Percentiles rank a stretch among this genome's conserved stretches.
These are phyloP conservation scores for Aspidiotus rigidus DNA, from an alignment of 2,888 invertebrate species.

Conservation along the genomic window DNA sequence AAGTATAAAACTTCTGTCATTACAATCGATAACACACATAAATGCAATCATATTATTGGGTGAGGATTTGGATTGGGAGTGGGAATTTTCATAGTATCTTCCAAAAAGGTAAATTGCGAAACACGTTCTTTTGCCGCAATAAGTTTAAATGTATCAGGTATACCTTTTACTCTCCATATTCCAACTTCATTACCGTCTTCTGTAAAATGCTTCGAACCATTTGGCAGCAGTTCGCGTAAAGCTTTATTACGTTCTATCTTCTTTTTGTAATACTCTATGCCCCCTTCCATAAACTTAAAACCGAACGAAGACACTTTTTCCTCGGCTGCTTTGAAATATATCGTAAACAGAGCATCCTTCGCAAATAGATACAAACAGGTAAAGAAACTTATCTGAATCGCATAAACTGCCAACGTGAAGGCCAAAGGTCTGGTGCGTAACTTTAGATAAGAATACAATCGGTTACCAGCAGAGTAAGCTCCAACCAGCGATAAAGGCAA, in stretches of 20 bases:
- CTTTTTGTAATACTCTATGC: neutral
- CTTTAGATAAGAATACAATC: neutral
- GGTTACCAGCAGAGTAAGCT: neutral
- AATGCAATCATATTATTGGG: conserved; percentile 1
- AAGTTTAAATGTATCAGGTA: neutral
- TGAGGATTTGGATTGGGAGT: neutral
- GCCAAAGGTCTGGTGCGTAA: neutral
- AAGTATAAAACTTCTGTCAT: no score
- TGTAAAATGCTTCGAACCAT: neutral
- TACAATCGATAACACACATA: neutral
- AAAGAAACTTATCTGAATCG: neutral
- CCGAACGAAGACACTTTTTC: neutral
- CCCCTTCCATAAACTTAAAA: neutral
- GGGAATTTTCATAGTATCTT: neutral
- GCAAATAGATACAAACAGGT: neutral
- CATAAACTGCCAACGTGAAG: neutral
- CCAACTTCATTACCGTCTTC: neutral
- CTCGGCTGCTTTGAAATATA: neutral
- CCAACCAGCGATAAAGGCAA: neutral
- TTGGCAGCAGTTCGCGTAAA: neutral
- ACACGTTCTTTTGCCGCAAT: neutral
- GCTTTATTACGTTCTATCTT: neutral
- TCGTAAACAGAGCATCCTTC: neutral
- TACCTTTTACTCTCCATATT: neutral
- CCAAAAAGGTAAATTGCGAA: neutral